Percentiles rank a stretch among this genome's conserved stretches.
These are phyloP conservation scores for Eolophus roseicapilla DNA, from an alignment of 2,113 vertebrate species.

Conservation along the genomic window DNA sequence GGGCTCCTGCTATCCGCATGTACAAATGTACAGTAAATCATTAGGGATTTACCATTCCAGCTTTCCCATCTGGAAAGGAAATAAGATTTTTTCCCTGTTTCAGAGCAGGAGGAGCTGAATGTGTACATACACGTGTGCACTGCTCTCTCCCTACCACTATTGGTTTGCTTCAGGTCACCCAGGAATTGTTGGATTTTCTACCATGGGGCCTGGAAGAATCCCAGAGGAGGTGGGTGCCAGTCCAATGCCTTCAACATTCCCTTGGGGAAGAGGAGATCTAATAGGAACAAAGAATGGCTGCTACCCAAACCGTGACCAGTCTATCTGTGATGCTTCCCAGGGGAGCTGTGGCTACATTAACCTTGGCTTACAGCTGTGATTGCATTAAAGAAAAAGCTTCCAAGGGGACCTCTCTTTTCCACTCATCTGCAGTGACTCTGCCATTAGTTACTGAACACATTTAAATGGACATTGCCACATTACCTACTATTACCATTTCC, in stretches of 20 bases:
- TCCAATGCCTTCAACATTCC: background rate
- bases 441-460: background rate
- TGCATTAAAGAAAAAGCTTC: background rate
- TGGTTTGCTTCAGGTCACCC: background rate
- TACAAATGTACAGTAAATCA: background rate
- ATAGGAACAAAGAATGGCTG: background rate
- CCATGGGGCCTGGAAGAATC: background rate
- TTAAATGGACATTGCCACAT: background rate
- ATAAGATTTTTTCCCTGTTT: background rate
- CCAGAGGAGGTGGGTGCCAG: background rate
- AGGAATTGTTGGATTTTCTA: background rate
- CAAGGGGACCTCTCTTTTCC: background rate
- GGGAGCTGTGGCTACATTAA: background rate
- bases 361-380: background rate
- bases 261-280: background rate
- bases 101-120: background rate
- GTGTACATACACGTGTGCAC: rapidly evolving
- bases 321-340: background rate
- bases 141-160: background rate
- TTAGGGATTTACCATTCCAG: background rate
- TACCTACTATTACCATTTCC: background rate
- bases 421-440: background rate
- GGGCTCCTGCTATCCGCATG: background rate
- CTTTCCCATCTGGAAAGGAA: background rate
- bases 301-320: background rate